Evolutionary conservation across 1,140 invertebrate species (phyloP), one percentile per base, ranked within the genome.

Genomic region (Macrostomum lignano): DNA sequence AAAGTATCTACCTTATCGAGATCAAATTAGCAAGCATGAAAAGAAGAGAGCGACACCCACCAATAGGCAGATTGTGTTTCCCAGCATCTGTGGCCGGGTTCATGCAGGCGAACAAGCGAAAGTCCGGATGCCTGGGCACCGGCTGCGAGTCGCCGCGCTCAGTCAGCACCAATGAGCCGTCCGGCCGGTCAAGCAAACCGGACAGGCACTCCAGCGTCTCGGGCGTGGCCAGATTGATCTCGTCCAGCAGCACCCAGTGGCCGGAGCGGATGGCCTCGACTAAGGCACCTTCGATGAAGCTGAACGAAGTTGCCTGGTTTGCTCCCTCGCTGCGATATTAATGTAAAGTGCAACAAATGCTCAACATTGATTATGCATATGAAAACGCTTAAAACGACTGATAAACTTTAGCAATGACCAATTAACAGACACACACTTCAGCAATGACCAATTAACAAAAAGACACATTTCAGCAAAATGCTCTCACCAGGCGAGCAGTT

Each of bases 41-140:
- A n/a, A n/a, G n/a, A n/a, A n/a, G n/a, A n/a, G n/a, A n/a, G n/a
- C n/a, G n/a, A n/a, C n/a, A n/a, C n/a, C n/a, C n/a, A n/a, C n/a
- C n/a, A n/a, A n/a, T n/a, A 0, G 86, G 77, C 11, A 98, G 59
- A 48, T 93, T 77, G 54, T 77, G 81, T 58, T 98, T 99, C 0
- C 88, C 88, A n/a, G 94, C 71, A 65, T 98, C 88, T 6, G 86
- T 96, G 0, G 86, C 81, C 15, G 88, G 91, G 62, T 99, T 98
- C 91, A 98, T 98, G 46, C 86, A 93, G 15, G 86, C 86, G 61
- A 99, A 93, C 21, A 98, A 63, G 1, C 75, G 73, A 47, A 98
- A 98, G 45, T 86, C 66, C 1, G 67, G 58, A 63, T 96, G 76
- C 34, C 76, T 61, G 41, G 67, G 62, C 1, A 94, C 66, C 5